Evolutionary conservation across 2,797 vertebrate species (phyloP).

Genomic region (Protonibea diacanthus): DNA sequence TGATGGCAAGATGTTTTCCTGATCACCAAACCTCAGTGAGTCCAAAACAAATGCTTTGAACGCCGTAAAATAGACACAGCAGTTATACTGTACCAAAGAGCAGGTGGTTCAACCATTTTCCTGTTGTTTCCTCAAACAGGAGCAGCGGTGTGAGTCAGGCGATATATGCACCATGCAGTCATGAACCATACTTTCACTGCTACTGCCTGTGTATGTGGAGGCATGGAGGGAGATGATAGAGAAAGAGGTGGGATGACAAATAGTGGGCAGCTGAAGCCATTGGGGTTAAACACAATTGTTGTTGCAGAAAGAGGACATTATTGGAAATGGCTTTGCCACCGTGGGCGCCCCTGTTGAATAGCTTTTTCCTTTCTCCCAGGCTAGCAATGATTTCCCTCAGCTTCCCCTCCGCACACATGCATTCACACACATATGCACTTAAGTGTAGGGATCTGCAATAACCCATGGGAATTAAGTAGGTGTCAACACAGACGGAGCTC

Average conservation of each 20-base stretch:
- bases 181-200: conserved; percentile 56
- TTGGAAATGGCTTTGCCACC: conserved; percentile 86
- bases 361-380: conserved; percentile 76
- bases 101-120: conserved; percentile 7
- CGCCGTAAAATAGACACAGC: not conserved
- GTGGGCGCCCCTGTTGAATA: conserved; percentile 82
- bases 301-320: conserved; percentile 87
- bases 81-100: not conserved
- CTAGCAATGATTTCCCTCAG: conserved; percentile 77
- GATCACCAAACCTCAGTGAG: not conserved
- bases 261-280: conserved; percentile 82
- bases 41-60: conserved; percentile 30
- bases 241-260: conserved; percentile 81
- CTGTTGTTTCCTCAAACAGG: conserved; percentile 31
- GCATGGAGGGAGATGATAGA: conserved; percentile 60
- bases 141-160: conserved; percentile 49
- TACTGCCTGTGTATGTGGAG: conserved; percentile 60
- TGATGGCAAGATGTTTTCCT: not conserved
- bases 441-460: conserved; percentile 64
- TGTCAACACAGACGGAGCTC: conserved; percentile 70
- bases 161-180: conserved; percentile 46
- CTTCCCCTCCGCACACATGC: conserved; percentile 40
- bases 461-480: conserved; percentile 69
- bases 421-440: conserved; percentile 40
- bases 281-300: conserved; percentile 88